Percentiles rank a stretch among this genome's conserved stretches.
phyloP scores from a whole-genome alignment of 2,113 vertebrate genomes.

The Sylvia atricapilla region DNA sequence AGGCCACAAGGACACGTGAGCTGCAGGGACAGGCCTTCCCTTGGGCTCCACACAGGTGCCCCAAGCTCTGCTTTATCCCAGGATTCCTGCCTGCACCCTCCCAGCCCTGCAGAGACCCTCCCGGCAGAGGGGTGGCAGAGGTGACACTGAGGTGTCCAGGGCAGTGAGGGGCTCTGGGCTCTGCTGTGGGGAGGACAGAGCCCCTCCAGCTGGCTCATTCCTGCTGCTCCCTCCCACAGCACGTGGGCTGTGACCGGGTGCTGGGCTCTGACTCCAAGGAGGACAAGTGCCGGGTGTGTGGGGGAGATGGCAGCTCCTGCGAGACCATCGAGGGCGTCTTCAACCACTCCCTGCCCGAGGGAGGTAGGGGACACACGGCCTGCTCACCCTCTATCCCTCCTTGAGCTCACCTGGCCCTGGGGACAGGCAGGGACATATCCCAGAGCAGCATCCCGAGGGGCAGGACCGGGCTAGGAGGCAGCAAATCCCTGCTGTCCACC shows the following conservation, averaged over 20 bases:
- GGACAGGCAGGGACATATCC: neutral
- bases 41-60: neutral
- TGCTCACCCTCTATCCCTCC: neutral
- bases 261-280: conserved; percentile 91
- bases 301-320: conserved; percentile 90
- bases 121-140: neutral
- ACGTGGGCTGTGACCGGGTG: conserved; percentile 94
- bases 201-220: neutral
- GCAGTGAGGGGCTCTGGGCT: neutral
- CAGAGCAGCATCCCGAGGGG: neutral
- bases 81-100: neutral
- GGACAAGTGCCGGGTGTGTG: conserved; percentile 91
- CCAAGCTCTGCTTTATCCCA: neutral
- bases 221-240: conserved; percentile 70
- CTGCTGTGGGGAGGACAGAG: neutral
- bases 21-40: fast-evolving
- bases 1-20: fast-evolving
- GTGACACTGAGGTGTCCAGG: fast-evolving
- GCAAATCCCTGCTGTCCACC: neutral
- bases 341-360: conserved; percentile 84
- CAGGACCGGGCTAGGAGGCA: neutral
- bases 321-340: conserved; percentile 90
- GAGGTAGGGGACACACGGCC: conserved; percentile 74
- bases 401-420: neutral
- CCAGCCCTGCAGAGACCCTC: too few species aligned